Conservation (phyloP, 2,888 invertebrate genomes). For the Lacanobia oleracea region DNA sequence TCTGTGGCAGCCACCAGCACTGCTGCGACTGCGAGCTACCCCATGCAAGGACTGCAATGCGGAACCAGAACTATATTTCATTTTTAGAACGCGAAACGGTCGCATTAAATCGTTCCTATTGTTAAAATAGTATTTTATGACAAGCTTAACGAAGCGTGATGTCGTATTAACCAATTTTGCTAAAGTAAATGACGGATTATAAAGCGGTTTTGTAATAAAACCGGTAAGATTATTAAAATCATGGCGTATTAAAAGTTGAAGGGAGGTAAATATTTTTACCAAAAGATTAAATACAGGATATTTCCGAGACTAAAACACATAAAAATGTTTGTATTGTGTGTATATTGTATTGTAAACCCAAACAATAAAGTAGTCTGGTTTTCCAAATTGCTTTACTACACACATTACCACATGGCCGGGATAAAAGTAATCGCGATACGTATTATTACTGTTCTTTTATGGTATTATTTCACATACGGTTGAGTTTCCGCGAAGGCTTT, state of each 20-base stretch:
- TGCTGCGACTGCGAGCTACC: slow-evolving; percentile 72
- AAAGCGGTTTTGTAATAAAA: slow-evolving; percentile 28
- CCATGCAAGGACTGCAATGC: slow-evolving; percentile 88
- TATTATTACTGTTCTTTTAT: slow-evolving; percentile 59
- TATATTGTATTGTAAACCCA: slow-evolving; percentile 14
- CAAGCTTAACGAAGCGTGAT: slow-evolving; percentile 81
- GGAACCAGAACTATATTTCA: slow-evolving; percentile 87
- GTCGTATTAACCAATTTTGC: slow-evolving; percentile 67
- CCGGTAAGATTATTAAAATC: slow-evolving; percentile 36
- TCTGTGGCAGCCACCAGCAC: slow-evolving; percentile 58
- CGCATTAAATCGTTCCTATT: slow-evolving; percentile 82
- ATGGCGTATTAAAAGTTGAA: slow-evolving; percentile 10
- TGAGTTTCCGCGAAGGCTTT: slow-evolving; percentile 66
- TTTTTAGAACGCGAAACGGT: slow-evolving; percentile 86
- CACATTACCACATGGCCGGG: slow-evolving; percentile 38
- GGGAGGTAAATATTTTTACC: background rate
- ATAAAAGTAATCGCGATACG: slow-evolving; percentile 50
- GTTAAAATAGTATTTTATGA: slow-evolving; percentile 82
- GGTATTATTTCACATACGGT: slow-evolving; percentile 60
- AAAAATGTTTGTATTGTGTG: slow-evolving; percentile 28
- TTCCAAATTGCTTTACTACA: slow-evolving; percentile 43
- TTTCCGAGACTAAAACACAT: slow-evolving; percentile 20
- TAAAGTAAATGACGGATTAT: slow-evolving; percentile 50
- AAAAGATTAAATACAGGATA: slow-evolving; percentile 11
- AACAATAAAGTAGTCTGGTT: slow-evolving; percentile 30